Evolutionary conservation across 2,797 vertebrate genomes (phyloP), one percentile per base, ranked within the genome.

Genomic region (Enteromius argenteus): DNA sequence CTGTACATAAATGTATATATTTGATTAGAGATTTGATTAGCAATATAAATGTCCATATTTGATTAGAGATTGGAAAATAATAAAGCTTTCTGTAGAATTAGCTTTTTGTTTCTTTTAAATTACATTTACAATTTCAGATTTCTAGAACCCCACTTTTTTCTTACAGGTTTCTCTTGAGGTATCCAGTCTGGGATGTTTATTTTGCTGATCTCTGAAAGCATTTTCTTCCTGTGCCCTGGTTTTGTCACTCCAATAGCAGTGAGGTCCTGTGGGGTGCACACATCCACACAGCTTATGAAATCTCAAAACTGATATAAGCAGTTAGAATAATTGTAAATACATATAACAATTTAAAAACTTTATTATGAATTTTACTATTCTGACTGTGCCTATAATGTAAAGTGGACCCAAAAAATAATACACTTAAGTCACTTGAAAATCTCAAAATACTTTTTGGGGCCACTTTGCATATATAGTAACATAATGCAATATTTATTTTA

Each of bases 201-300:
- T 92, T 91, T 96, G 91, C 96, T 96, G 95, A 99, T 98, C 93
- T 99, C 98, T 0, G 97, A 96, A 0, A 95, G 94, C 37, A 99
- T 96, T 94, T 99, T 99, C 94, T 99, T 99, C 85, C 98, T 95
- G 94, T 99, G 98, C 35, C 98, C 98, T 0, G 98, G 98, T 91
- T 99, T 99, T 91, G 98, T 98, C 89, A 99, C 97, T 6, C 98
- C 98, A 0, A 99, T 98, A 79, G 97, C 97, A 0, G 97, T 98
- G 89, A 99, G 96, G 90, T 99, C 98, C 98, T 99, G 90, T 78
- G 90, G 90, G 19, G 42, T 77, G 91, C 83, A 80, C 49, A 88
- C 75, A 89, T 17, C 86, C 13, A 76, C 74, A 71, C 68, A 42
- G 1, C 5, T 23, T 13, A 44, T 37, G 35, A 37, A 37, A 21